Conservation (phyloP, 2,888 invertebrate genomes). For the Rugalucina vietnamica region DNA sequence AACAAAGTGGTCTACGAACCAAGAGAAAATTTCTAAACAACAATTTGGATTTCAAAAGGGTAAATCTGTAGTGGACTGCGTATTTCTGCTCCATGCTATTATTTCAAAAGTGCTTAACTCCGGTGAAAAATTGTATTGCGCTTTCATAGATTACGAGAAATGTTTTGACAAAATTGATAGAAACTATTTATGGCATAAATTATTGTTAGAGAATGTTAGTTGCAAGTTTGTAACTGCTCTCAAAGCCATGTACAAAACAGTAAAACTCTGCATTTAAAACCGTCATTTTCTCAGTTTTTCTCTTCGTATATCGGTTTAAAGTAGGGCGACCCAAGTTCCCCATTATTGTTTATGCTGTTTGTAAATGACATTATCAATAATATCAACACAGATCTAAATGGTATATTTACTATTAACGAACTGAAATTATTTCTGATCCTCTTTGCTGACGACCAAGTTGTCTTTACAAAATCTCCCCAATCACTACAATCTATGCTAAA, state of each 20-base stretch:
- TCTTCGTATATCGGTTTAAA: background rate
- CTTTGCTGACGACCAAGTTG: conserved; percentile 1
- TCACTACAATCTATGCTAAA: conserved; percentile 7
- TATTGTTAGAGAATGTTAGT: background rate
- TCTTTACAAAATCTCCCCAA: background rate
- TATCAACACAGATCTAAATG: conserved; percentile 4
- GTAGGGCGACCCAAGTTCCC: background rate
- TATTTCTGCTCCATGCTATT: background rate
- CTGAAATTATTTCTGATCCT: conserved; percentile 7
- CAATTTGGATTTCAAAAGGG: conserved; percentile 10
- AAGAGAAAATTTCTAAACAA: background rate
- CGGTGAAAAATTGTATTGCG: background rate
- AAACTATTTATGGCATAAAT: background rate
- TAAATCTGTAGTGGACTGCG: background rate
- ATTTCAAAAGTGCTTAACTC: background rate
- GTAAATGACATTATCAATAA: conserved; percentile 1
- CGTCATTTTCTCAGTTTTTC: background rate
- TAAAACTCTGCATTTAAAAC: background rate
- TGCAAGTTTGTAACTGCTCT: background rate
- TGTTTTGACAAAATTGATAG: conserved; percentile 13
- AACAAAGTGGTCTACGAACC: background rate
- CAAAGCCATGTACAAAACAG: background rate
- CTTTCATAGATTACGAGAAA: background rate
- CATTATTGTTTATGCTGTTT: conserved; percentile 11
- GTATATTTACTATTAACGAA: conserved; percentile 14